Percentiles rank a stretch among this genome's conserved stretches.
phyloP scores from a whole-genome alignment of 2,113 vertebrate genomes.

The Anarhynchus alexandrinus region DNA sequence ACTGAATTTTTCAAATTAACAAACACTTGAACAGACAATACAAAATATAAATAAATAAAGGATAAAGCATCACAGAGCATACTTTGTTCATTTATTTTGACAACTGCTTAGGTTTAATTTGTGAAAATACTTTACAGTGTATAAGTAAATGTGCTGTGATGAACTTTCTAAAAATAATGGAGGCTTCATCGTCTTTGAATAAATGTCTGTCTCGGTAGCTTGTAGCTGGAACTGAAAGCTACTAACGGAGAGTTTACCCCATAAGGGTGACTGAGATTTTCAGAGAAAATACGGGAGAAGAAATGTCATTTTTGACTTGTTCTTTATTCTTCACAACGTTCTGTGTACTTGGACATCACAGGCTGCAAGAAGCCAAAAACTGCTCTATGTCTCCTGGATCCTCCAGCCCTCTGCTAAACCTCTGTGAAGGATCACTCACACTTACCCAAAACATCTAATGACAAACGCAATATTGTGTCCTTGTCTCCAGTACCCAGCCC shows the following conservation, averaged over 20 bases:
- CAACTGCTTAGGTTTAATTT: slow-evolving; percentile 48
- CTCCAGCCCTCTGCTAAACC: background rate
- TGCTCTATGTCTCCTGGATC: background rate
- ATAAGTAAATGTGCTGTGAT: background rate
- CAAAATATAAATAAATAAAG: slow-evolving; percentile 47
- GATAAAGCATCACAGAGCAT: background rate
- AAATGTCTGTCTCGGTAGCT: background rate
- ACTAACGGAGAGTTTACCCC: background rate
- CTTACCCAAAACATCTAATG: background rate
- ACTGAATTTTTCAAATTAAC: slow-evolving; percentile 27
- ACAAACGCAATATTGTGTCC: background rate
- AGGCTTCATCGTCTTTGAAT: background rate
- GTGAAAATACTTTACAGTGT: slow-evolving; percentile 25
- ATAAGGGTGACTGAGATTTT: background rate
- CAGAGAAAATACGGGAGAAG: background rate
- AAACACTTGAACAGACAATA: slow-evolving; percentile 29
- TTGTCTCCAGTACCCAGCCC: background rate
- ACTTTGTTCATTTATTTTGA: slow-evolving; percentile 51
- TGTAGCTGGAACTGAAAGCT: background rate
- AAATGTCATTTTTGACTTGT: background rate
- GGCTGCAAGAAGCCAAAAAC: background rate
- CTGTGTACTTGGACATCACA: background rate
- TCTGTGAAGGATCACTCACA: background rate
- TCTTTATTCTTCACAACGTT: background rate
- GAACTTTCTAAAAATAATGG: slow-evolving; percentile 48